A percentile compares a stretch with the other conserved stretches of the same genome.
Conservation (phyloP, 2,113 vertebrate genomes). For the Paraplagusia blochii region DNA sequence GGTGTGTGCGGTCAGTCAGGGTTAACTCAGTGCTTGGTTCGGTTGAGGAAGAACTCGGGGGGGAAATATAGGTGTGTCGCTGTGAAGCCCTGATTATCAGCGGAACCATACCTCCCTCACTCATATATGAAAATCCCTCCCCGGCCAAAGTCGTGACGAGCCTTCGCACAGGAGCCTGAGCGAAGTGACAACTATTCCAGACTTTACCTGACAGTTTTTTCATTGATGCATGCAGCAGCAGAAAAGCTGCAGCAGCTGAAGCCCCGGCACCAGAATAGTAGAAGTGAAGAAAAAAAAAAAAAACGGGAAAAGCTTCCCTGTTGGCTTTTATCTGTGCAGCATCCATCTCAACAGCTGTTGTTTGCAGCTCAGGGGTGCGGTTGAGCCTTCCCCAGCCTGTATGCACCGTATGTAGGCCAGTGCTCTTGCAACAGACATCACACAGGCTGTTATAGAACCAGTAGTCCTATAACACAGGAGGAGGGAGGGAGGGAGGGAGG, state of each 20-base stretch:
- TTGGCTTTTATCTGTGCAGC: constrained; percentile 64
- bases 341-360: constrained; percentile 70
- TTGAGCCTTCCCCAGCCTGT: constrained; percentile 59
- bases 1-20: too few species aligned
- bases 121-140: too few species aligned
- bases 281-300: constrained; percentile 29
- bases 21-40: too few species aligned
- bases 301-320: constrained; percentile 37
- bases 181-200: background rate
- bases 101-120: too few species aligned
- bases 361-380: constrained; percentile 69
- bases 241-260: constrained; percentile 25
- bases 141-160: background rate
- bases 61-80: too few species aligned
- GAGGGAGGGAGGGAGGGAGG: constrained; percentile 24
- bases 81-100: too few species aligned
- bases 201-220: constrained; percentile 21
- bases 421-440: constrained; percentile 58
- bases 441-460: constrained; percentile 59
- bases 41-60: too few species aligned
- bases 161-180: constrained; percentile 1
- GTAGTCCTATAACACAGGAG: constrained; percentile 37
- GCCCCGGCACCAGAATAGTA: constrained; percentile 36
- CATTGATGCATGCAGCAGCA: constrained; percentile 24
- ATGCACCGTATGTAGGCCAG: constrained; percentile 67